Evolutionary conservation across 2,888 invertebrate genomes (phyloP).

Genomic region (Spisula subtruncata): DNA sequence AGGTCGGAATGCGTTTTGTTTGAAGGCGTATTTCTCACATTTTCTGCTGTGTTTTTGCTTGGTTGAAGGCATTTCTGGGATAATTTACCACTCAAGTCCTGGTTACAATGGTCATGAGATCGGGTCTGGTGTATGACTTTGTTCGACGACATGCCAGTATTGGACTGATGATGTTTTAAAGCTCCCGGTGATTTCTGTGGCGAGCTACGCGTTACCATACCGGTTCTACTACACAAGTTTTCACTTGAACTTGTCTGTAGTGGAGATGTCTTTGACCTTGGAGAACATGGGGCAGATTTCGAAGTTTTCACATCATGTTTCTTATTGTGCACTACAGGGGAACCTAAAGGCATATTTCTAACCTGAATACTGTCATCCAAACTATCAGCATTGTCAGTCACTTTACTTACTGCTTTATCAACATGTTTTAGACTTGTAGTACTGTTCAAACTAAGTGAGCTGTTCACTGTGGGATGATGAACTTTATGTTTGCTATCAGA

Average conservation of each 20-base stretch:
- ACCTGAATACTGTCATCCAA: constrained; percentile 80
- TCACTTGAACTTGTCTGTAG: constrained; percentile 65
- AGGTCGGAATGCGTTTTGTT: constrained; percentile 38
- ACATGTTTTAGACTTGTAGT: not conserved
- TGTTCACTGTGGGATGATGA: not conserved
- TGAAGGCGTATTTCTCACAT: constrained; percentile 43
- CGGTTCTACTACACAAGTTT: constrained; percentile 53
- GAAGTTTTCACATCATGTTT: constrained; percentile 48
- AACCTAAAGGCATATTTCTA: constrained; percentile 61
- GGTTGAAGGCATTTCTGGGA: constrained; percentile 63
- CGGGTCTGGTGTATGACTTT: constrained; percentile 33
- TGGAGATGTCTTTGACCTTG: constrained; percentile 54
- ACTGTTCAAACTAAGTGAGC: not conserved
- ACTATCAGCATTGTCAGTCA: constrained; percentile 18
- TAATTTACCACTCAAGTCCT: not conserved
- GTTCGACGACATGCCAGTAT: not conserved
- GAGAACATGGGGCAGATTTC: constrained; percentile 11
- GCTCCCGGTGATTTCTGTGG: constrained; percentile 61
- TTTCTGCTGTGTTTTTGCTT: constrained; percentile 53
- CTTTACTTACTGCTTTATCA: not conserved
- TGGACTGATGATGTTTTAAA: constrained; percentile 23
- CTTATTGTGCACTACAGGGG: constrained; percentile 31
- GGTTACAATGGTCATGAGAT: not conserved
- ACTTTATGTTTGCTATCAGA: constrained; percentile 6
- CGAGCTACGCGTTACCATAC: constrained; percentile 66